Conservation (phyloP, 2,888 invertebrate species). For the Rhagophthalmus giganteus region DNA sequence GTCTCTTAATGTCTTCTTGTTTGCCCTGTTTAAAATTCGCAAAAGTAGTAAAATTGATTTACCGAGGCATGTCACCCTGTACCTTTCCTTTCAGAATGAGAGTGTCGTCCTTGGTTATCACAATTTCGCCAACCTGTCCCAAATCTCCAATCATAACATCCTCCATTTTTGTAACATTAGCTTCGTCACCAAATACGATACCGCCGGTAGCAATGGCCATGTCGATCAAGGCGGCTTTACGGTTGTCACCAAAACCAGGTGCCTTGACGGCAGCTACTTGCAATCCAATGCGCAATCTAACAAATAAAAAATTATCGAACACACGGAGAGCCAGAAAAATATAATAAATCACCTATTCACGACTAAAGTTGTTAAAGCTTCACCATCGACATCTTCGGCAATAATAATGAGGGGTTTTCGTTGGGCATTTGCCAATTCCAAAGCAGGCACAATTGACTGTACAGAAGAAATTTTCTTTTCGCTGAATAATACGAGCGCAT, state of each 20-base stretch:
- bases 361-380: constrained; percentile 57
- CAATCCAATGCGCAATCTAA: constrained; percentile 54
- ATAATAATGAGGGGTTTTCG: constrained; percentile 90
- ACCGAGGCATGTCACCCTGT: constrained; percentile 18
- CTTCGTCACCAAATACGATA: constrained; percentile 55
- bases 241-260: constrained; percentile 59
- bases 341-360: constrained; percentile 62
- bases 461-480: constrained; percentile 98
- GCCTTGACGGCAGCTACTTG: constrained; percentile 59
- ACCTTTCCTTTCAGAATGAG: constrained; percentile 52
- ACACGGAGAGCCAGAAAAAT: too few relatives aligned
- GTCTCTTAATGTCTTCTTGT: constrained; percentile 52
- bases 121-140: constrained; percentile 56
- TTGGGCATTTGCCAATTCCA: constrained; percentile 93
- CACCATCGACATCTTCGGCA: constrained; percentile 59
- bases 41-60: too few relatives aligned
- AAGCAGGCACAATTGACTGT: constrained; percentile 95
- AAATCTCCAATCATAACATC: constrained; percentile 53
- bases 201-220: constrained; percentile 58
- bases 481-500: constrained; percentile 88
- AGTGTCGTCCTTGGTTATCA: constrained; percentile 58
- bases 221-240: constrained; percentile 56
- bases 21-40: too few relatives aligned
- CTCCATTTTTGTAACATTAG: constrained; percentile 55
- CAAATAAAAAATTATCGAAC: constrained; percentile 10